Evolutionary conservation across 2,888 invertebrate species (phyloP), one percentile per base, ranked within the genome.

Genomic region (Sipunculus nudus): DNA sequence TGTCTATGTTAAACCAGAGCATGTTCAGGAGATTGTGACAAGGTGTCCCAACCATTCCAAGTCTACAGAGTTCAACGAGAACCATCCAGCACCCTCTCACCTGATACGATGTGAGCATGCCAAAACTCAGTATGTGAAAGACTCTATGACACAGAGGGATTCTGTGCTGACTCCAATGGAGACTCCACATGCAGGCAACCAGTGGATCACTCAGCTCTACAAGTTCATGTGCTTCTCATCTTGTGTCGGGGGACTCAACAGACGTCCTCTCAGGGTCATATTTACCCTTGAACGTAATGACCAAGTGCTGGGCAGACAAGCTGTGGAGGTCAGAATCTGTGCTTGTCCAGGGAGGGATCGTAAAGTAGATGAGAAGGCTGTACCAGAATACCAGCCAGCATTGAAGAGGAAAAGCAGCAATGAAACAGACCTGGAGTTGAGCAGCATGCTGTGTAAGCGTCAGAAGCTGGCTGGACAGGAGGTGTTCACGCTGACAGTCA

Each of bases 151-250:
- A 4, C 50, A 47, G 21, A 25, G 61, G 19, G 57, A 60, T 19
- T 43, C 47, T 29, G 61, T 61, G 25, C 26, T 58, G 32, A 52
- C 47, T n/a, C 61, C 61, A 10, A 35, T 47, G 28, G 61, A 61
- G 47, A 50, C 57, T 8, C 61, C 52, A n/a, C 87, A 88, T 64
- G 83, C 86, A 3, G 89, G 89, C 1, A 83, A 86, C 0, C 85
- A 86, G 28, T 86, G 86, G 74, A 87, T 88, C 0, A 86, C 87
- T 0, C 88, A 90, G 74, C 87, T 90, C 2, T 92, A 89, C 78
- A 85, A 87, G 74, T 92, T 92, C 77, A 87, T 88, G 54, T 93
- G 93, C 83, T 90, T 91, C 78, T 91, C 89, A 65, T 90, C 90
- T n/a, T 93, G 93, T 78, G 86, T 87, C 0, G 88, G 89, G 0